phyloP scores from a whole-genome alignment of 2,888 invertebrate genomes.

The Globia sparganii region DNA sequence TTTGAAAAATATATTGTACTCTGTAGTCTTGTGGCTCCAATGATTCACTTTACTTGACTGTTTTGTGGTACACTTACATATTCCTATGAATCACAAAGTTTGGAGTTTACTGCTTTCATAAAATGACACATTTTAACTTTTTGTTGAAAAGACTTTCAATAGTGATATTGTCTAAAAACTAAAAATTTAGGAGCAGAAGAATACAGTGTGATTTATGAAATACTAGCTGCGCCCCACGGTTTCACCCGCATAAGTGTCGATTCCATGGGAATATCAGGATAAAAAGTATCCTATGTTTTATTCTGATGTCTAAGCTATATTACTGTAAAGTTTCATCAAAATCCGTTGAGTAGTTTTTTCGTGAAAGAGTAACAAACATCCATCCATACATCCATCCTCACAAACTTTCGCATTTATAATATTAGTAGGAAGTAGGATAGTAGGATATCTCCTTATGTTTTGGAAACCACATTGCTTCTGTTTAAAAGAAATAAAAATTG shows the following conservation, averaged over 20 bases:
- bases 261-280: too few relatives aligned
- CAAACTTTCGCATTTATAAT: too few relatives aligned
- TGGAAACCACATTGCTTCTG: neutral
- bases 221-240: too few relatives aligned
- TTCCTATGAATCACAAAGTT: neutral
- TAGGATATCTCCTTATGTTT: neutral
- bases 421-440: too few relatives aligned
- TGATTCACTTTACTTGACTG: slow-evolving; percentile 13
- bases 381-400: too few relatives aligned
- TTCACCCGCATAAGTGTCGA: too few relatives aligned
- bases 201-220: neutral
- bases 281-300: too few relatives aligned
- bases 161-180: neutral
- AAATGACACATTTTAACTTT: slow-evolving; percentile 1
- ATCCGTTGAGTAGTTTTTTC: too few relatives aligned
- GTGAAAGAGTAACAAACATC: too few relatives aligned
- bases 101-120: neutral
- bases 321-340: too few relatives aligned
- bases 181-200: neutral
- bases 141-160: neutral
- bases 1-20: slow-evolving; percentile 11
- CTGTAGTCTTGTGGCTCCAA: neutral
- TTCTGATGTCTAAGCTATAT: too few relatives aligned
- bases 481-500: neutral
- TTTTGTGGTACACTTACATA: neutral